Conservation (phyloP, 2,888 invertebrate species). For the Aelia acuminata region DNA sequence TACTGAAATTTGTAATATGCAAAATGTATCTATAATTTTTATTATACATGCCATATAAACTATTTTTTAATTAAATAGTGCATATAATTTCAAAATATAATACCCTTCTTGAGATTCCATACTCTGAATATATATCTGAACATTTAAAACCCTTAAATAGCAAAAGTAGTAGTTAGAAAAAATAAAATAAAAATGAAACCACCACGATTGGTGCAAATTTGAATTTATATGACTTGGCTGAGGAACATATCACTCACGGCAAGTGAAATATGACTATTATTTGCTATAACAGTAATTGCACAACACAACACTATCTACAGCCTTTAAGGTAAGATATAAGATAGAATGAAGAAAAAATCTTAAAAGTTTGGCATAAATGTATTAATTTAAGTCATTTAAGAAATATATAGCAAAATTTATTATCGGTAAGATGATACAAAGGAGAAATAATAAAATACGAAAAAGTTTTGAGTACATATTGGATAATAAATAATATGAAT, state of each 20-base stretch:
- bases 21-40: too few species aligned
- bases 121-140: neutral
- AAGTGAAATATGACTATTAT: neutral
- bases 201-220: too few species aligned
- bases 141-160: neutral
- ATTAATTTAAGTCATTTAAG: neutral
- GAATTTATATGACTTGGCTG: too few species aligned
- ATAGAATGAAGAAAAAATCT: neutral
- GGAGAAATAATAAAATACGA: neutral
- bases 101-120: too few species aligned
- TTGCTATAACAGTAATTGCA: neutral
- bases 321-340: neutral
- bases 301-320: neutral
- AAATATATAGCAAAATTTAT: constrained; percentile 41
- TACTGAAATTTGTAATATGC: too few species aligned
- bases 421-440: neutral
- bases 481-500: neutral
- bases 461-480: neutral
- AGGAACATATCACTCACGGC: too few species aligned
- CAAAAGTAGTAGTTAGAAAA: too few species aligned
- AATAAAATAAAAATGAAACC: neutral
- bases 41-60: too few species aligned
- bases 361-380: neutral
- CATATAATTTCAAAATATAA: too few species aligned
- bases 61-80: too few species aligned